phyloP scores from a whole-genome alignment of 1,140 invertebrate species.

The Eumeta japonica region DNA sequence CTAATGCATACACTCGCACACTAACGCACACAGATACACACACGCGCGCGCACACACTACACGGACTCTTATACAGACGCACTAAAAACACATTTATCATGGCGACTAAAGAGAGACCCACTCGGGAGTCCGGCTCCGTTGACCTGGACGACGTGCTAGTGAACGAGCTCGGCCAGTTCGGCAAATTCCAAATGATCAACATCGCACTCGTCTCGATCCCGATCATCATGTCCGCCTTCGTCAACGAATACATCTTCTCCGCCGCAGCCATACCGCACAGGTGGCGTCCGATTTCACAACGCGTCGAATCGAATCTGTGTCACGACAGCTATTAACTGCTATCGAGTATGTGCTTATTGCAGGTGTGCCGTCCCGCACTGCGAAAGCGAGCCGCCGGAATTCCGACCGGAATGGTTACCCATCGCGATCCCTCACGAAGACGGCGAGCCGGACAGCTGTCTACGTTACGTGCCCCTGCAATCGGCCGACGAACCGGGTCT shows the following conservation, averaged over 20 bases:
- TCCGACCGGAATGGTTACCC: conserved; percentile 29
- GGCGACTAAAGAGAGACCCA: not conserved
- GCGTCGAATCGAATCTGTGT: no score
- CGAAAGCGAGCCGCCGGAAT: no score
- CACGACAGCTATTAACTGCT: no score
- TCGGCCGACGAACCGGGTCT: conserved; percentile 19
- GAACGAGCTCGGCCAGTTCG: conserved; percentile 6
- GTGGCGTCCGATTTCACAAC: no score
- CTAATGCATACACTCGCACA: no score
- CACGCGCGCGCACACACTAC: no score
- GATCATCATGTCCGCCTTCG: not conserved
- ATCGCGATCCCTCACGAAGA: conserved; percentile 30
- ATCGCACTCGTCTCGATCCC: not conserved
- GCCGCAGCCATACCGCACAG: conserved; percentile 5
- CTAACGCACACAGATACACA: no score
- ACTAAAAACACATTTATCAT: no score
- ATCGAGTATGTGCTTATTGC: no score
- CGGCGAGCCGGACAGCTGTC: conserved; percentile 18
- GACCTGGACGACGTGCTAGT: conserved; percentile 4
- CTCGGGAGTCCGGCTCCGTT: not conserved
- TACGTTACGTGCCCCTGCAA: conserved; percentile 18
- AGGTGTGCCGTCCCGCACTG: no score
- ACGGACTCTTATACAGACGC: no score
- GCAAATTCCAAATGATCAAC: not conserved
- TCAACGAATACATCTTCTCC: conserved; percentile 6